Percentiles rank a stretch among this genome's conserved stretches.
phyloP scores from a whole-genome alignment of 2,888 invertebrate species.

The Neria commutata region DNA sequence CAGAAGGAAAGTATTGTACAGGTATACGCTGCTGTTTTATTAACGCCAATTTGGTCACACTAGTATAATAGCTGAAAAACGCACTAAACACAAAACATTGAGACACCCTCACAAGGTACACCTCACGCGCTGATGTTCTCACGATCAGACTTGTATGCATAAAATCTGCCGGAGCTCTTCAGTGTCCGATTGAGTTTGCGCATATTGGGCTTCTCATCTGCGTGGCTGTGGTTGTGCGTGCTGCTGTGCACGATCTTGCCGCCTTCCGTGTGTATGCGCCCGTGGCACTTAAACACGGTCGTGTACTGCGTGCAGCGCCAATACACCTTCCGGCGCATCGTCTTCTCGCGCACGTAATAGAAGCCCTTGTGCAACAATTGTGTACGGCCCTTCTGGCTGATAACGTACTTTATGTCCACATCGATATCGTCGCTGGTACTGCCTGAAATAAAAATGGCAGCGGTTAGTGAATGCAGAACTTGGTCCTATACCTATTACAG shows the following conservation, averaged over 20 bases:
- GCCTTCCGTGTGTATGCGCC: conserved; percentile 53
- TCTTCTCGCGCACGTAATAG: conserved; percentile 58
- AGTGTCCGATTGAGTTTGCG: conserved; percentile 24
- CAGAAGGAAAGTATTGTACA: too few species aligned
- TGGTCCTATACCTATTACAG: too few species aligned
- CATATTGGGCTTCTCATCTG: conserved; percentile 29
- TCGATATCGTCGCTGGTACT: conserved; percentile 27
- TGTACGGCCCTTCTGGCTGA: conserved; percentile 58
- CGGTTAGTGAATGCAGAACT: too few species aligned
- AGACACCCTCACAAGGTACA: too few species aligned
- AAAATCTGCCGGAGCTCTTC: too few species aligned
- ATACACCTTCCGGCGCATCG: conserved; percentile 54
- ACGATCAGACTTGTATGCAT: too few species aligned
- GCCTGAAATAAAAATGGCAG: neutral
- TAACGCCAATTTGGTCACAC: too few species aligned
- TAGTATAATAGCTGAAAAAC: too few species aligned
- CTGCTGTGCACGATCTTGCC: conserved; percentile 49
- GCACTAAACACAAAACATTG: too few species aligned
- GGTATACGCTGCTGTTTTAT: too few species aligned
- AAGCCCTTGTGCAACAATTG: conserved; percentile 50
- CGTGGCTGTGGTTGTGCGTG: conserved; percentile 51
- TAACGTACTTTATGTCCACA: conserved; percentile 30
- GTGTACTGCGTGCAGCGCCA: conserved; percentile 62
- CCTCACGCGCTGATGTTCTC: too few species aligned
- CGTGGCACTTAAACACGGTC: conserved; percentile 54